Base-by-base conservation (phyloP, 2,888 invertebrate genomes). In the Ennomos erosarius region DNA sequence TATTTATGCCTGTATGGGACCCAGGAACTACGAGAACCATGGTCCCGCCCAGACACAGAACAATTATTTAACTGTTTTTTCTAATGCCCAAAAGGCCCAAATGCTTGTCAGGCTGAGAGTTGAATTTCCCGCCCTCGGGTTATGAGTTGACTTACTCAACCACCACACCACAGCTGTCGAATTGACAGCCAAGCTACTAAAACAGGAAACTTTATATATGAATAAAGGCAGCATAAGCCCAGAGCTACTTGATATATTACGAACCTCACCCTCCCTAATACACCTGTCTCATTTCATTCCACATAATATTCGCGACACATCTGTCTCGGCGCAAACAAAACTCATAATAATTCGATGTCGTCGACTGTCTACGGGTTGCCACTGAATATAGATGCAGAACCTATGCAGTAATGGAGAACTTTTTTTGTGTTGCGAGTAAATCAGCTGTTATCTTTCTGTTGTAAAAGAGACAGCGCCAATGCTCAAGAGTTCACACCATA, bases 361-460 rank as follows among this genome's bases (percentile, higher is more conserved):
- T 70, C 65, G 72, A 55, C 62, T 55, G 60, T 55, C 64, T 69
- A 66, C 65, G 67, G 52, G 66, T 69, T 68, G 65, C 68, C 67
- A 62, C 55, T 65, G 73, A 73, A 75, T 76, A 50, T 38, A 69
- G 11, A 2, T 3, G 10, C 33, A 43, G 42, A 16, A 16, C 16
- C 1, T 16, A 16, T 3, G 16, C 16, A 16, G 16, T 16, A 16
- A 16, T 16, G 16, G 11, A 43, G 12, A 16, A 10, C 39, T 45
- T 35, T 54, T 39, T 43, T 9, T 43, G 42, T 10, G 16, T 43
- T 12, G 12, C 9, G 8, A 40, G 10, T n/a, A 38, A 38, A 38
- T n/a, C n/a, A n/a, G 10, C 38, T 38, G 38, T 38, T n/a, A n/a
- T 26, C 26, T 16, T 16, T 16, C 16, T n/a, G n/a, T n/a, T n/a